Percentiles rank a stretch among this genome's conserved stretches.
Conservation (phyloP, 2,888 invertebrate species). For the Schizotus pectinicornis region DNA sequence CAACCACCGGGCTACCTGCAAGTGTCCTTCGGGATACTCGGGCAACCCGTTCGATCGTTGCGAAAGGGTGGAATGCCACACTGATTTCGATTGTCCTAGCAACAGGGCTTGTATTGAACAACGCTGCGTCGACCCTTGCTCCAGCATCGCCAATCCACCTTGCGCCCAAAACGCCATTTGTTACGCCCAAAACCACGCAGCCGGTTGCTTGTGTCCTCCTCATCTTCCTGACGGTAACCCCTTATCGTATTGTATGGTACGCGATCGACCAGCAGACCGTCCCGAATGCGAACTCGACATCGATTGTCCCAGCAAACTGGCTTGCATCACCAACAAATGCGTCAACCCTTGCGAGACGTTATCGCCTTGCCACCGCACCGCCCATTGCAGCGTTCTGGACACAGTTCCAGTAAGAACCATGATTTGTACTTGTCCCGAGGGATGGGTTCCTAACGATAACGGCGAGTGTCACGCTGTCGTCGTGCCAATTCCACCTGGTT, state of each 20-base stretch:
- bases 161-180: constrained; percentile 87
- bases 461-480: constrained; percentile 79
- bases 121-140: constrained; percentile 82
- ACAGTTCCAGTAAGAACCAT: constrained; percentile 86
- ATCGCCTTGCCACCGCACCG: constrained; percentile 76
- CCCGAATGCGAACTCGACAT: constrained; percentile 79
- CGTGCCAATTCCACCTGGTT: constrained; percentile 74
- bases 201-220: constrained; percentile 83
- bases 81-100: constrained; percentile 78
- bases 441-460: constrained; percentile 79
- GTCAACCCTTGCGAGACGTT: constrained; percentile 79
- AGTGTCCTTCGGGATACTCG: constrained; percentile 75
- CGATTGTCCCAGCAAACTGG: constrained; percentile 81
- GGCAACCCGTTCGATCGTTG: constrained; percentile 85
- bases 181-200: constrained; percentile 78
- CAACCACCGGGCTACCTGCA: constrained; percentile 80
- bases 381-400: constrained; percentile 82
- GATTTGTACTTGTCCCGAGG: constrained; percentile 86
- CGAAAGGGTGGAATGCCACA: constrained; percentile 78
- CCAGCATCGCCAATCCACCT: constrained; percentile 67
- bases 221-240: constrained; percentile 82
- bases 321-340: constrained; percentile 80
- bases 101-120: constrained; percentile 75
- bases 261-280: constrained; percentile 58
- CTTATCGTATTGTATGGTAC: constrained; percentile 72